Evolutionary conservation across 2,797 vertebrate species (phyloP).

Genomic region (Ctenosaura bakeri): DNA sequence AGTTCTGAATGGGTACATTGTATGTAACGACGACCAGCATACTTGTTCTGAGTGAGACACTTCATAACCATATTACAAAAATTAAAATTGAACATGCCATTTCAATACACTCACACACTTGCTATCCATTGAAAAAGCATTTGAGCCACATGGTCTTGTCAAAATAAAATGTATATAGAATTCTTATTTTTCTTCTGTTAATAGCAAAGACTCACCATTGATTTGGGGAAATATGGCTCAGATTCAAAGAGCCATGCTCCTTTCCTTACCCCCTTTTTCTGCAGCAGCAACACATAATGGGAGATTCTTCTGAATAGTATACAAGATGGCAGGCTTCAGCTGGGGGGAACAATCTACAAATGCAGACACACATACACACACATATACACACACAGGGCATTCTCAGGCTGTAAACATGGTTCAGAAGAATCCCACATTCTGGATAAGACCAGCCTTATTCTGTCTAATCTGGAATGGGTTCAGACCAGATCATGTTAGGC

Average conservation of each 20-base stretch:
- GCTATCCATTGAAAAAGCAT: background rate
- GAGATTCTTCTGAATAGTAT: background rate
- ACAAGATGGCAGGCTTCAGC: background rate
- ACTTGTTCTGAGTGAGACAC: background rate
- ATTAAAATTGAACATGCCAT: background rate
- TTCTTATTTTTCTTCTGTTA: background rate
- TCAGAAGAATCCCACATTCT: background rate
- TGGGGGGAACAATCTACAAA: background rate
- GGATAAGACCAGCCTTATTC: no score
- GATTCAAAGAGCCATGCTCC: background rate
- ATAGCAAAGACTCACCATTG: background rate
- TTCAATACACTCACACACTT: background rate
- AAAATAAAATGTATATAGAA: slow-evolving; percentile 19
- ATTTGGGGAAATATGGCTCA: background rate
- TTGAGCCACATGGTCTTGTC: slow-evolving; percentile 4
- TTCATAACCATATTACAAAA: background rate
- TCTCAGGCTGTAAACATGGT: background rate
- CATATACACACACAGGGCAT: background rate
- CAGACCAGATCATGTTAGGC: no score
- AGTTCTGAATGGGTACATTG: slow-evolving; percentile 34
- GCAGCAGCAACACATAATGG: background rate
- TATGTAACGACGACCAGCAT: background rate
- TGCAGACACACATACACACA: no score
- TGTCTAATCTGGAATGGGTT: no score
- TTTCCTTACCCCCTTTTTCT: background rate